These are phyloP conservation scores for Heterotis niloticus DNA, from an alignment of 2,113 vertebrate species.

Conservation along the genomic window DNA sequence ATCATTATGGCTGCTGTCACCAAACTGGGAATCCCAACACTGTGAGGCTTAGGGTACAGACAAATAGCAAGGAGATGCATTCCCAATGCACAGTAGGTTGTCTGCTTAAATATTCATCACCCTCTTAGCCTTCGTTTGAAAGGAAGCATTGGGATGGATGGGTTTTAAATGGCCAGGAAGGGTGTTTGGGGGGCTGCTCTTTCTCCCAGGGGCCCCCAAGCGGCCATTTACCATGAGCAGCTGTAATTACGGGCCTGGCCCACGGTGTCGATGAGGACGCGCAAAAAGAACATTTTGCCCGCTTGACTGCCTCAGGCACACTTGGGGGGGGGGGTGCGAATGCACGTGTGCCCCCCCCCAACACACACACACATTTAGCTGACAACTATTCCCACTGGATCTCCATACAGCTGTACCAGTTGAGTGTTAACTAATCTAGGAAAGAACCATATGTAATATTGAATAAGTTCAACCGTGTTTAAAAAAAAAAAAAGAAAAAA, in stretches of 20 bases:
- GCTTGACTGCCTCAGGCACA: not conserved
- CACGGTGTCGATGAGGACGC: not conserved
- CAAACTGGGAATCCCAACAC: not conserved
- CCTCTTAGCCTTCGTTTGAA: not conserved
- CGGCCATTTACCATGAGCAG: constrained; percentile 17
- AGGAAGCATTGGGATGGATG: not conserved
- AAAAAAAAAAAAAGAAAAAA: too few species aligned
- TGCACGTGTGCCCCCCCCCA: not conserved
- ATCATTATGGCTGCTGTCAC: not conserved
- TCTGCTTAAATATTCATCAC: constrained; percentile 15
- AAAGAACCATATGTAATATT: not conserved
- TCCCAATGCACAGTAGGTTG: not conserved
- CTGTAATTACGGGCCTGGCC: constrained; percentile 11
- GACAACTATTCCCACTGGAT: not conserved
- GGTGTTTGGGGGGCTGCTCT: not conserved
- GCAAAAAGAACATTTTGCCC: not conserved
- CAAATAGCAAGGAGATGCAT: not conserved
- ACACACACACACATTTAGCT: not conserved
- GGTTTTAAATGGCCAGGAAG: not conserved
- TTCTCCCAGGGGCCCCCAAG: not conserved
- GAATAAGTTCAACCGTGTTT: not conserved
- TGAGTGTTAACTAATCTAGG: not conserved
- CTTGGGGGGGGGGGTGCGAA: not conserved
- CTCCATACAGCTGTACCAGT: not conserved
- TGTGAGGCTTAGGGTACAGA: not conserved